phyloP scores from a whole-genome alignment of 2,888 invertebrate species.

The Cryptocephalus moraei region DNA sequence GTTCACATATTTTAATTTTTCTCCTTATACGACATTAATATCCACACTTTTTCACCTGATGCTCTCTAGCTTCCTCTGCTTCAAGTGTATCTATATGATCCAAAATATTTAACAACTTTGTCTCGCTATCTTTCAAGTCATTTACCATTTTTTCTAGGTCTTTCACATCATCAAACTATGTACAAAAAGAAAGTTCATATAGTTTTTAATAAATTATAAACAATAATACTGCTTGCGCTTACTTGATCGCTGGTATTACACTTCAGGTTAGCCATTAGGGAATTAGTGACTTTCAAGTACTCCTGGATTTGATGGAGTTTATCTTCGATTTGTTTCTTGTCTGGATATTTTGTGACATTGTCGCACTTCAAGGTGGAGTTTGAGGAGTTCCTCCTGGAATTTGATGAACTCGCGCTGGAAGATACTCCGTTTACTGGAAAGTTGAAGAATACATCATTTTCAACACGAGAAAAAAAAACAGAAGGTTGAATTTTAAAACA shows the following conservation, averaged over 20 bases:
- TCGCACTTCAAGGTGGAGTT: slow-evolving; percentile 35
- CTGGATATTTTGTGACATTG: slow-evolving; percentile 45
- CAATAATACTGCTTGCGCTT: slow-evolving; percentile 19
- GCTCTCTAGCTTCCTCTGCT: slow-evolving; percentile 7
- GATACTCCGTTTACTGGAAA: slow-evolving; percentile 6
- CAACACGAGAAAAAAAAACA: too few relatives aligned
- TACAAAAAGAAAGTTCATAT: neutral
- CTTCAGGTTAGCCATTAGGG: slow-evolving; percentile 58
- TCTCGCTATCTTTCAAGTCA: slow-evolving; percentile 61
- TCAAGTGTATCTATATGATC: slow-evolving; percentile 27
- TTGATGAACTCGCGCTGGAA: slow-evolving; percentile 29
- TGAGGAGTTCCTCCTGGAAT: slow-evolving; percentile 32
- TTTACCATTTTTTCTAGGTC: slow-evolving; percentile 56
- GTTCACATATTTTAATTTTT: too few relatives aligned
- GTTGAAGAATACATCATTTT: too few relatives aligned
- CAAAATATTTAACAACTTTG: slow-evolving; percentile 51
- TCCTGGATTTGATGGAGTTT: slow-evolving; percentile 62
- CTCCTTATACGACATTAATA: too few relatives aligned
- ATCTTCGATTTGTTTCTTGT: slow-evolving; percentile 57
- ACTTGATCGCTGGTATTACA: slow-evolving; percentile 54
- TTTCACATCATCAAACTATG: slow-evolving; percentile 36
- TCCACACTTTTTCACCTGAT: slow-evolving; percentile 10
- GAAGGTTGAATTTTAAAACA: too few relatives aligned
- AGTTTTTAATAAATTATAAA: neutral
- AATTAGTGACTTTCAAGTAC: slow-evolving; percentile 60